Evolutionary conservation across 2,888 invertebrate genomes (phyloP), one percentile per base, ranked within the genome.

Genomic region (Drosophila infuscata): DNA sequence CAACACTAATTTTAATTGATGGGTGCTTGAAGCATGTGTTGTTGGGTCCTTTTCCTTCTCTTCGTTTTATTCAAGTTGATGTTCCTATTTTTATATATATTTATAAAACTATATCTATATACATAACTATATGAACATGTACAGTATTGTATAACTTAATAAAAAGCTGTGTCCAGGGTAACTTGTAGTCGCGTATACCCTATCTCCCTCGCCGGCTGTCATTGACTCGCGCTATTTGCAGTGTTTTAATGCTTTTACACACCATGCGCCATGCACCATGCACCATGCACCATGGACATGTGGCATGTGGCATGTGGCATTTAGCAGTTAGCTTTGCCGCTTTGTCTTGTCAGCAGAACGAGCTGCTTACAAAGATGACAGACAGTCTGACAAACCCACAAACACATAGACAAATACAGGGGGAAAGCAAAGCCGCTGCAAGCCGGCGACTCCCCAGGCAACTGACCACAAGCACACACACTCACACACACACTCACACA

Each of bases 281-380:
- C n/a, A 58, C n/a, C 32, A 52, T 61, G 52, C 52, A 41, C 38
- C 56, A 38, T 51, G 38, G 38, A 20, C 46, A 46, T 46, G 46
- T 20, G 20, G 38, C 38, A 56, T 62, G 54, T 43, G 41, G 43
- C 56, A 41, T 51, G 46, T 52, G 58, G 49, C 51, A 62, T 61
- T 33, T 59, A 59, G 58, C 51, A 62, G 58, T 30, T 62, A 62
- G 65, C 52, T 64, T 70, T 58, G 68, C 17, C 74, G 65, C 74
- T 74, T 74, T 74, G 70, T 64, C 65, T 77, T 70, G 70, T 72
- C 77, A 74, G 68, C 76, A 76, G 66, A 64, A 79, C 65, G 76
- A 81, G 72, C 58, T 81, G 69, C 68, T 69, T 65, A 64, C 66
- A 70, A 72, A 77, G 69, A 75, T 79, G 62, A 30, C 38, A 38